Evolutionary conservation across 1,140 invertebrate genomes (phyloP), one percentile per base, ranked within the genome.

Genomic region (Melanaphis sacchari): DNA sequence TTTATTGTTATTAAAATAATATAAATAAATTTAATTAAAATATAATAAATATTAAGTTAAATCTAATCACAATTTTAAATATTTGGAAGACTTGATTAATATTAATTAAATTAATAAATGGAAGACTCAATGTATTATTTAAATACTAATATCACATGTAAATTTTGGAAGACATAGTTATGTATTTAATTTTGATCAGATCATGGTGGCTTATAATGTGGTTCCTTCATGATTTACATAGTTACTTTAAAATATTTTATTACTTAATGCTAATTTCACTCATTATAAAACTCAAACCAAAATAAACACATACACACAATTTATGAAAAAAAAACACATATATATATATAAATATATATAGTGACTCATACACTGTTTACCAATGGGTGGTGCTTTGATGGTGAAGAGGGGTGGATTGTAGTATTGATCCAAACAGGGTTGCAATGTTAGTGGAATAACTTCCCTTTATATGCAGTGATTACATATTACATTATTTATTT

Each of bases 351-450:
- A 52, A 89, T 26, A 38, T 24, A 52, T 89, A 89, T 54, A 54
- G 36, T 59, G 52, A 90, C 38, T 90, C 89, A 90, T 90, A 9
- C 52, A 90, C 88, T 90, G 89, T 90, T 90, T 90, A 90, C 89
- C 26, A 90, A 40, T 43, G 81, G 91, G 91, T 93, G 91, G 91
- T 93, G 76, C 81, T 85, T 52, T 54, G 36, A 54, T 31, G 38
- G 15, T 24, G 49, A 54, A 81, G 91, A 85, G 46, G 43, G 43
- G 76, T 52, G 81, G 43, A 31, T 52, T 93, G n/a, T 52, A 93
- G 91, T 93, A 93, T 93, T 93, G 91, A 93, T 93, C 91, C 91
- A 93, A 18, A 82, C 91, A 93, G 91, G 91, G 91, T 40, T 93
- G 91, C 54, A 84, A 90, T 84, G 46, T 82, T 46, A 49, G 66